These are phyloP conservation scores for Geotrupes spiniger DNA, from an alignment of 2,888 invertebrate species.

Conservation along the genomic window DNA sequence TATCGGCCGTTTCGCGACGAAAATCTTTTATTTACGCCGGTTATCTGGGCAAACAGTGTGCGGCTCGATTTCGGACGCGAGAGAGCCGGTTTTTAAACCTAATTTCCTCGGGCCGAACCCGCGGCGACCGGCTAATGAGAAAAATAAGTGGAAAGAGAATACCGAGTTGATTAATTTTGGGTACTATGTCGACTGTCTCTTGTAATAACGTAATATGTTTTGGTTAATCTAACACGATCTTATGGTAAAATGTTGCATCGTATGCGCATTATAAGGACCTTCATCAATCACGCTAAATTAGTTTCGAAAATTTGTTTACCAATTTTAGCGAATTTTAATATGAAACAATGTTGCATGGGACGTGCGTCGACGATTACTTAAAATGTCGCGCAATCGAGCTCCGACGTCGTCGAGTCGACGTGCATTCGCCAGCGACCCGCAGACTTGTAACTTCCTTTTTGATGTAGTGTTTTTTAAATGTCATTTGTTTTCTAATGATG, in stretches of 20 bases:
- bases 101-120: slow-evolving; percentile 33
- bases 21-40: slow-evolving; percentile 7
- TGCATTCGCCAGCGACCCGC: too few species aligned
- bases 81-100: slow-evolving; percentile 33
- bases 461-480: too few species aligned
- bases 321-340: background rate
- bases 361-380: too few species aligned
- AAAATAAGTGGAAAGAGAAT: slow-evolving; percentile 33
- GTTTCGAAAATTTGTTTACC: slow-evolving; percentile 8
- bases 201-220: slow-evolving; percentile 34
- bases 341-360: too few species aligned
- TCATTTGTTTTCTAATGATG: too few species aligned
- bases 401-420: too few species aligned
- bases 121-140: slow-evolving; percentile 35
- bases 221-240: slow-evolving; percentile 34
- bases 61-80: slow-evolving; percentile 25
- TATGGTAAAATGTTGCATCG: slow-evolving; percentile 26
- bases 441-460: too few species aligned
- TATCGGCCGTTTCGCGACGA: too few species aligned
- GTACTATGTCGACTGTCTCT: slow-evolving; percentile 31
- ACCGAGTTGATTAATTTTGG: slow-evolving; percentile 34
- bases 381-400: too few species aligned
- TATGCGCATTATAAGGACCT: slow-evolving; percentile 25
- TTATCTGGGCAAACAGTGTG: slow-evolving; percentile 16
- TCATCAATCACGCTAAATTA: slow-evolving; percentile 28